Conservation (phyloP, 2,113 vertebrate genomes). For the Tiliqua scincoides region DNA sequence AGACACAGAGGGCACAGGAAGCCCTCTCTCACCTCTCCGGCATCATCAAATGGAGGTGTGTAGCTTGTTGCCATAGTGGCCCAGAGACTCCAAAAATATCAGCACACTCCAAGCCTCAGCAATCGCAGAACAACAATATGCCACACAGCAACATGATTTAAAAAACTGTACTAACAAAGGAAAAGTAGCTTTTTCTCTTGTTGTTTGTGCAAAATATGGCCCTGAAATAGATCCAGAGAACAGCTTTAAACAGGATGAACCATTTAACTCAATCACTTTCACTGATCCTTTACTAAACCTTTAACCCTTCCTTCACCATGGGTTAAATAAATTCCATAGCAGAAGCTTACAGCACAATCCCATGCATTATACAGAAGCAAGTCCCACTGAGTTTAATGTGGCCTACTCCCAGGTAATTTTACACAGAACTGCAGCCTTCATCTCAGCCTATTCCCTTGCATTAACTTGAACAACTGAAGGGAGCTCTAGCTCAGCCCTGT, state of each 20-base stretch:
- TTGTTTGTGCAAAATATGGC: constrained; percentile 8
- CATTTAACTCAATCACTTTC: constrained; percentile 7
- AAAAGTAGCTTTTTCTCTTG: constrained; percentile 1
- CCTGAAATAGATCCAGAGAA: background rate
- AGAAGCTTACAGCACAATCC: no score
- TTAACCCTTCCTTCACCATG: background rate
- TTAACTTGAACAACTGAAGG: background rate
- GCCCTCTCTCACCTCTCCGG: constrained; percentile 90
- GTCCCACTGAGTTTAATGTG: no score
- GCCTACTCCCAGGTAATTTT: no score
- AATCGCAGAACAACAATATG: background rate
- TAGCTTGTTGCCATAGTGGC: constrained; percentile 86
- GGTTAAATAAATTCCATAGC: background rate
- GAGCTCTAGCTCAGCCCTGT: background rate
- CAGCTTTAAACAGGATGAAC: constrained; percentile 26
- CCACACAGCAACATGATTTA: background rate
- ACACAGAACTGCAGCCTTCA: background rate
- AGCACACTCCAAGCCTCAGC: background rate
- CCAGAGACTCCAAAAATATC: background rate
- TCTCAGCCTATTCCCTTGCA: background rate
- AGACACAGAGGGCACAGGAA: constrained; percentile 95
- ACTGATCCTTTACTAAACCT: constrained; percentile 15
- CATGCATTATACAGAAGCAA: background rate
- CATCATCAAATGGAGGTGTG: constrained; percentile 83
- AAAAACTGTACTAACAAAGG: background rate